Conservation (phyloP, 30 jellyfish, hydroid and myxozoan species). For the Turritopsis rubra region DNA sequence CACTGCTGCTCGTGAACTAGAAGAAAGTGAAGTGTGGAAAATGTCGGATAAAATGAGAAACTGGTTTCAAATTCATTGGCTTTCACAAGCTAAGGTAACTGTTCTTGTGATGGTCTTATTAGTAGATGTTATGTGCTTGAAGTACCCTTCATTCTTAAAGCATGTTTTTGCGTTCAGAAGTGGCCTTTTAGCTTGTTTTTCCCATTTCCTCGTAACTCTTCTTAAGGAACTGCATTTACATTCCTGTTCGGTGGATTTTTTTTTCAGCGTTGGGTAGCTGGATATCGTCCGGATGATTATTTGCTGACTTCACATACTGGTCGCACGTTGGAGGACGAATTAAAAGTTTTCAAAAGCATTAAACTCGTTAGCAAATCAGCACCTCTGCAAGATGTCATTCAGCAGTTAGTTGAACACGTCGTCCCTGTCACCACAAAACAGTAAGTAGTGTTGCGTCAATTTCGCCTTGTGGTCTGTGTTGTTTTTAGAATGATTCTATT, state of each 20-base stretch:
- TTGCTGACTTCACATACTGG: constrained; percentile 27
- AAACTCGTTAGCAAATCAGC: constrained; percentile 31
- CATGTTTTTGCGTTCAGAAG: too few relatives aligned
- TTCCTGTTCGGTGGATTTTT: too few relatives aligned
- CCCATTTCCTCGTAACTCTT: too few relatives aligned
- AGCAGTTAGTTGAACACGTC: constrained; percentile 37
- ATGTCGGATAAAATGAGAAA: constrained; percentile 41
- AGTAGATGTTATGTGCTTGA: too few relatives aligned
- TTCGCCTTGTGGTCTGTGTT: neutral
- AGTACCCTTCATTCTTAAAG: too few relatives aligned
- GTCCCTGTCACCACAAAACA: constrained; percentile 39
- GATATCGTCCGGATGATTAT: constrained; percentile 48
- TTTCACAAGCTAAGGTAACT: constrained; percentile 40
- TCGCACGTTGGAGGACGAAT: constrained; percentile 35
- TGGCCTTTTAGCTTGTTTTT: too few relatives aligned
- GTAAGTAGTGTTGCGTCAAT: constrained; percentile 8
- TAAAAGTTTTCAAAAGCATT: constrained; percentile 31
- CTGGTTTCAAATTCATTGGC: constrained; percentile 45
- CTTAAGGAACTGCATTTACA: too few relatives aligned
- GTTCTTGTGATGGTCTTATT: neutral
- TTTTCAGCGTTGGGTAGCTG: constrained; percentile 48
- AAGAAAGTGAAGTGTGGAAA: constrained; percentile 45
- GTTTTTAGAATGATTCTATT: neutral
- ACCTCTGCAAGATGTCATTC: constrained; percentile 43
- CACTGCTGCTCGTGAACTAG: constrained; percentile 42